These are phyloP conservation scores for Orius insidiosus DNA, from an alignment of 1,140 invertebrate genomes.

Conservation along the genomic window DNA sequence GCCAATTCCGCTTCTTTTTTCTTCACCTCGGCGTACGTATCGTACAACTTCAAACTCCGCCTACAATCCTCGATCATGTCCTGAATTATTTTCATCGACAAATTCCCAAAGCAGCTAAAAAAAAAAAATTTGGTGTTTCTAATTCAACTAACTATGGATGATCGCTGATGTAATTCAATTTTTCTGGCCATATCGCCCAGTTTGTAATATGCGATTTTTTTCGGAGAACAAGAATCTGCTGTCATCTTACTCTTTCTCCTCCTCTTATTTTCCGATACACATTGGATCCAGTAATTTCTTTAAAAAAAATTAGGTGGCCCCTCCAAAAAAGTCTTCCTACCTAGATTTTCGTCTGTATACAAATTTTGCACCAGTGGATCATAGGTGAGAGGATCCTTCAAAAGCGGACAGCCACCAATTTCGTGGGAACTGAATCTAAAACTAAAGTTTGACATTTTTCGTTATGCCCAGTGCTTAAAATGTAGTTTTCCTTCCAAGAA, in stretches of 20 bases:
- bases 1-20: neutral
- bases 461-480: neutral
- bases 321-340: too few species aligned
- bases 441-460: neutral
- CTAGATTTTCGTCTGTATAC: neutral
- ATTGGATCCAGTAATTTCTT: neutral
- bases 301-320: neutral
- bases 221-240: neutral
- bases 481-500: constrained; percentile 2
- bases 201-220: neutral
- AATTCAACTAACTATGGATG: neutral
- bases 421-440: neutral
- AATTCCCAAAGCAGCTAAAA: constrained; percentile 7
- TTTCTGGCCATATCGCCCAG: neutral
- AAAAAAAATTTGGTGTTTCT: constrained; percentile 6
- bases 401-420: neutral
- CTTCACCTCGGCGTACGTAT: constrained; percentile 17
- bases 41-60: constrained; percentile 10
- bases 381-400: neutral
- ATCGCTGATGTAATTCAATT: neutral
- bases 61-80: constrained; percentile 4
- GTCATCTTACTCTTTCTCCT: neutral
- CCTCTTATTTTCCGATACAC: neutral
- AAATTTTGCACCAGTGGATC: neutral
- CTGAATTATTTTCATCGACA: constrained; percentile 7